phyloP scores from a whole-genome alignment of 2,888 invertebrate genomes.

The Choreutis nemorana region DNA sequence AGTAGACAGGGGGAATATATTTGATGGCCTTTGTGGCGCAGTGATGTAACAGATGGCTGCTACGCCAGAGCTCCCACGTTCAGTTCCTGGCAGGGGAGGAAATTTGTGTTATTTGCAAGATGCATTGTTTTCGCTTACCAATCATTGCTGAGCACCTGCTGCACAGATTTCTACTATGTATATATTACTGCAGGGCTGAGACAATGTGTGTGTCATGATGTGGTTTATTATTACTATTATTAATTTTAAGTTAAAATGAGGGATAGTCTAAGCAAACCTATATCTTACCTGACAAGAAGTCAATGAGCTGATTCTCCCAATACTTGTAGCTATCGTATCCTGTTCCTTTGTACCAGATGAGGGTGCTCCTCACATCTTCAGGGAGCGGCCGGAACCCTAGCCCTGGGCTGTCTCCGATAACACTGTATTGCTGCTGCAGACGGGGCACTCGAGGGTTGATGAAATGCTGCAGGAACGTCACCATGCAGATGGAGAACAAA shows the following conservation, averaged over 20 bases:
- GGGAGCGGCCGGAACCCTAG: conserved; percentile 95
- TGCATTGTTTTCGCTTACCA: too few species aligned
- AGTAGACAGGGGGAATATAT: not conserved
- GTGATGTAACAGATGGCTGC: too few species aligned
- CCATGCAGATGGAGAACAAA: conserved; percentile 90
- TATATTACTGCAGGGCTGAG: too few species aligned
- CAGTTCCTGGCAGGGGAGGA: too few species aligned
- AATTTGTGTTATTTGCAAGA: too few species aligned
- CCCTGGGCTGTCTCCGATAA: conserved; percentile 95
- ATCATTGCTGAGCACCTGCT: too few species aligned
- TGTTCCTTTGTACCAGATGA: conserved; percentile 93
- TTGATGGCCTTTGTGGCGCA: not conserved
- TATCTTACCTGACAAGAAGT: conserved; percentile 79
- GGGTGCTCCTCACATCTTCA: conserved; percentile 88
- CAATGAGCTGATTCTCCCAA: conserved; percentile 80
- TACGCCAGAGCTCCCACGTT: too few species aligned
- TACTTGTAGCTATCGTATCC: conserved; percentile 77
- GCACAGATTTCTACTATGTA: too few species aligned
- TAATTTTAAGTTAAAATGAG: too few species aligned
- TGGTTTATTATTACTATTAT: too few species aligned
- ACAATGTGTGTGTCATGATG: too few species aligned
- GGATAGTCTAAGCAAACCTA: too few species aligned
- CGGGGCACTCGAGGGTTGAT: conserved; percentile 88
- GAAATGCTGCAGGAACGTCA: conserved; percentile 90
- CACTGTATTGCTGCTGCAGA: conserved; percentile 81